phyloP scores from a whole-genome alignment of 2,888 invertebrate species.

The Alentia gelatinosa region DNA sequence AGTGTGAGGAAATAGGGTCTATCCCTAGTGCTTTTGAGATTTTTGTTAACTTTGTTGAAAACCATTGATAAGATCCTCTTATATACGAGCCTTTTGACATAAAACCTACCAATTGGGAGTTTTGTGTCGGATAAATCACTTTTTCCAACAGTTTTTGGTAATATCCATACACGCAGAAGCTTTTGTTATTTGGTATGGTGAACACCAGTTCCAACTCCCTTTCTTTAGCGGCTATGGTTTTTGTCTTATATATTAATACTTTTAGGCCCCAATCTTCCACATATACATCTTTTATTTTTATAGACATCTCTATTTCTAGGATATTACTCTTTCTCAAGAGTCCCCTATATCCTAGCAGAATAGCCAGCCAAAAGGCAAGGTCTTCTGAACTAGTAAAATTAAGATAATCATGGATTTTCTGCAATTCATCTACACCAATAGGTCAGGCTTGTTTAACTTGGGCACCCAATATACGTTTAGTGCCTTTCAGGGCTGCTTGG shows the following conservation, averaged over 20 bases:
- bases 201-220: background rate
- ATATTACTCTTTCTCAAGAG: background rate
- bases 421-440: too few relatives aligned
- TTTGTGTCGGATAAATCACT: background rate
- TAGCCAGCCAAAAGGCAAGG: background rate
- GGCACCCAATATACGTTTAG: too few relatives aligned
- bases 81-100: background rate
- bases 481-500: too few relatives aligned
- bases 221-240: background rate
- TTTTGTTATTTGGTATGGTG: background rate
- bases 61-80: background rate
- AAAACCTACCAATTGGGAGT: background rate
- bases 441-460: too few relatives aligned
- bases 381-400: background rate
- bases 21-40: background rate
- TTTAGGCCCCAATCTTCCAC: background rate
- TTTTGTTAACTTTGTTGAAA: background rate
- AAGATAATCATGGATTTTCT: too few relatives aligned
- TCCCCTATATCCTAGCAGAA: background rate
- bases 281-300: background rate
- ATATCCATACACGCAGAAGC: background rate
- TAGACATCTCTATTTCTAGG: background rate
- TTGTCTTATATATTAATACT: background rate
- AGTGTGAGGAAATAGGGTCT: background rate
- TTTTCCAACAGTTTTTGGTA: background rate